These are phyloP conservation scores for Sylvietta virens DNA, from an alignment of 2,113 vertebrate genomes.

Conservation along the genomic window DNA sequence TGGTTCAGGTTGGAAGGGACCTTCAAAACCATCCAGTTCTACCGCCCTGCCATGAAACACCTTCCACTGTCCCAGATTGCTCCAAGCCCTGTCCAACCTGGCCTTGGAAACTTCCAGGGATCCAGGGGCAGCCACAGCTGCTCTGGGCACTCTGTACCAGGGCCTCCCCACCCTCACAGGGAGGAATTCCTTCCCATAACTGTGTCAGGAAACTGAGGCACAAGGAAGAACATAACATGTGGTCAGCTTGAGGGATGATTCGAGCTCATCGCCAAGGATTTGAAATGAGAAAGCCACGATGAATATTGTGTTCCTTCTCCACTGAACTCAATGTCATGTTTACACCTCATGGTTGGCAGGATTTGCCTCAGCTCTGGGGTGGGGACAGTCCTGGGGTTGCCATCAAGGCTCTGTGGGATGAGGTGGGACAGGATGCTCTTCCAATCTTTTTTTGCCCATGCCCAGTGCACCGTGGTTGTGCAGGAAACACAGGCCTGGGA, in stretches of 20 bases:
- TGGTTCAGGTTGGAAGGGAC: background rate
- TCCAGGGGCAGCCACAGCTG: background rate
- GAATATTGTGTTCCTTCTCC: background rate
- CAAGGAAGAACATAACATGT: background rate
- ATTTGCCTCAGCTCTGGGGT: background rate
- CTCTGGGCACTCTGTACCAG: background rate
- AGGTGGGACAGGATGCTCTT: background rate
- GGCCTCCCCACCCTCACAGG: rapidly evolving
- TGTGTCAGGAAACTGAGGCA: background rate
- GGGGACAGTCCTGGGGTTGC: background rate
- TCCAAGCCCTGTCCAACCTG: background rate
- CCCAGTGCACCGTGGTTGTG: background rate
- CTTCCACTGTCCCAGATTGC: rapidly evolving
- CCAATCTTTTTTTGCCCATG: rapidly evolving
- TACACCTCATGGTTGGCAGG: rapidly evolving
- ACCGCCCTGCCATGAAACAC: no score
- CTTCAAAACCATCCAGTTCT: background rate
- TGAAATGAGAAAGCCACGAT: background rate
- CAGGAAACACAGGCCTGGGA: background rate
- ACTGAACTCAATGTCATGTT: rapidly evolving
- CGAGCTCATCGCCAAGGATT: background rate
- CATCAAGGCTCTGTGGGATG: background rate
- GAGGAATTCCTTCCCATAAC: background rate
- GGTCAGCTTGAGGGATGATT: background rate
- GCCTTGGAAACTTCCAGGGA: background rate